A percentile compares a stretch with the other conserved stretches of the same genome.
These are phyloP conservation scores for Antheraea mylitta DNA, from an alignment of 1,140 invertebrate genomes.

Conservation along the genomic window DNA sequence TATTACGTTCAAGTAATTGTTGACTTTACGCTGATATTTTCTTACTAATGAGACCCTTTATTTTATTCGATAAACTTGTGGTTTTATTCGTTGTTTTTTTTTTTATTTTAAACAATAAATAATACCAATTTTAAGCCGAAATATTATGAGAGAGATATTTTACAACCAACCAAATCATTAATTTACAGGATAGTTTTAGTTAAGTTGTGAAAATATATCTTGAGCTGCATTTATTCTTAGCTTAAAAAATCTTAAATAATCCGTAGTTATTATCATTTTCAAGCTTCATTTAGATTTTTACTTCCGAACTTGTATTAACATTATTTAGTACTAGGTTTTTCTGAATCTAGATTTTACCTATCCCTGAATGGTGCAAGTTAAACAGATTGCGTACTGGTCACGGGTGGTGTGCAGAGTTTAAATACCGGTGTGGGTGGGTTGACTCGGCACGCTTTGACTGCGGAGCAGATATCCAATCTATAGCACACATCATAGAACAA, in stretches of 20 bases:
- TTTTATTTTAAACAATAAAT: neutral
- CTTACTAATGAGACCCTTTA: neutral
- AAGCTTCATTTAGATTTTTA: too few species aligned
- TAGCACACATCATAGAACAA: too few species aligned
- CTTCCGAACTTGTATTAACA: too few species aligned
- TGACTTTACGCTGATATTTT: slow-evolving; percentile 2
- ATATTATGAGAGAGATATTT: neutral
- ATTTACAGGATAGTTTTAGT: neutral
- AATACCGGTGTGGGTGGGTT: too few species aligned
- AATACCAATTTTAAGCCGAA: neutral
- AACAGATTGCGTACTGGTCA: too few species aligned
- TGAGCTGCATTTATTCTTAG: neutral
- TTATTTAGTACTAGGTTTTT: too few species aligned
- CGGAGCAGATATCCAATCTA: too few species aligned
- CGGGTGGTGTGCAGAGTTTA: too few species aligned
- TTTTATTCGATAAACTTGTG: neutral
- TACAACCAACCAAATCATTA: neutral
- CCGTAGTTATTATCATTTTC: too few species aligned
- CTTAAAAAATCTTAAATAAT: neutral
- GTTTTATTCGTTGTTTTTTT: neutral
- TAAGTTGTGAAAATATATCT: neutral
- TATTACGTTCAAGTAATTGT: neutral
- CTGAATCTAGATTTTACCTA: too few species aligned
- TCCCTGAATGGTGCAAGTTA: too few species aligned
- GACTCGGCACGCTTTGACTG: too few species aligned